Evolutionary conservation across 2,888 invertebrate species (phyloP), one percentile per base, ranked within the genome.

Genomic region (Rhamnusium bicolor): DNA sequence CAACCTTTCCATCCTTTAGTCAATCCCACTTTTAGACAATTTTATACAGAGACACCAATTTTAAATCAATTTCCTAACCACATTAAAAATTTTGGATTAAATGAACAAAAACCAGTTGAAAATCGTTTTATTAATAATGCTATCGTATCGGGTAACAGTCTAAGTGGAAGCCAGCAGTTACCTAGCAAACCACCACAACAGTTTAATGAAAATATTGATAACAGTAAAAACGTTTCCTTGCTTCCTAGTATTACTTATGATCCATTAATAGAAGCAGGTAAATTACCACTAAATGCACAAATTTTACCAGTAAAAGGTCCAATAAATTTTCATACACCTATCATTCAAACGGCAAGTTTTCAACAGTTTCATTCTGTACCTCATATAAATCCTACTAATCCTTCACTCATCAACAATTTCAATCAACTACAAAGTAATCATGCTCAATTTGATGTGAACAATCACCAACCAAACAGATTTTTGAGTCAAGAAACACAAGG

Each of bases 221-320:
- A 32, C 10, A 53, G 16, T 19, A 60, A 54, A 40, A 40, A 21
- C 14, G 12, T 91, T n/a, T 86, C 89, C 2, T 89, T 92, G 68
- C 90, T 91, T 82, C 89, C 90, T 0, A 92, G 91, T 74, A 87
- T 87, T 81, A 88, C 87, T 81, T 89, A 87, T 56, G 84, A 85
- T 54, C 84, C 86, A 8, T 74, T 84, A n/a, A 73, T 79, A 58
- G 72, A 78, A 40, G 79, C 81, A 6, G 81, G 82, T 12, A 79
- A 80, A 61, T 74, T 91, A 10, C 88, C 83, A 73, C 79, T 73
- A 83, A 90, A 83, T 76, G 89, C 67, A 78, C 89, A 80, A 84
- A 88, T 83, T 84, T 87, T 86, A 79, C 89, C 83, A 69, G 78
- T 84, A 12, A 86, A 84, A 79, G 81, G 83, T 69, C 79, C 87